Conservation (phyloP, 2,113 vertebrate species). For the Oreochromis aureus region DNA sequence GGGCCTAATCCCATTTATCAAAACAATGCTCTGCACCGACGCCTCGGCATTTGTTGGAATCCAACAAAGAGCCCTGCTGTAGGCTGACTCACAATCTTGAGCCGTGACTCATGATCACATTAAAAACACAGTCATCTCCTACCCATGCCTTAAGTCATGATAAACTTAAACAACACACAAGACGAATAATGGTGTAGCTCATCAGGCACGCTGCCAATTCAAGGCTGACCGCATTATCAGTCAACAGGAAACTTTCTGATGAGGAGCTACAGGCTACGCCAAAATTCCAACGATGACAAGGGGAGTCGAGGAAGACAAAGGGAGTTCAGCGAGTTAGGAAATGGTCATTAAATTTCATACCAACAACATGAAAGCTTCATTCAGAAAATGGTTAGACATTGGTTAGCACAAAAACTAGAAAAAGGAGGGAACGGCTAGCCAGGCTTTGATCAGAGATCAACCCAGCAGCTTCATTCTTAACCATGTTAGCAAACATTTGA, state of each 20-base stretch:
- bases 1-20: background rate
- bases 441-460: background rate
- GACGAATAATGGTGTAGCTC: slow-evolving; percentile 7
- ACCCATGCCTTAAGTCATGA: slow-evolving; percentile 8
- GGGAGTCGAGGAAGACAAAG: background rate
- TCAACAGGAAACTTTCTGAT: slow-evolving; percentile 11
- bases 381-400: background rate
- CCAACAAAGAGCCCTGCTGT: background rate
- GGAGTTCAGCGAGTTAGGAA: background rate
- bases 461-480: background rate
- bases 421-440: background rate
- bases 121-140: slow-evolving; percentile 35
- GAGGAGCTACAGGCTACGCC: background rate
- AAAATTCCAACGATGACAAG: background rate
- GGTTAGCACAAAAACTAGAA: background rate
- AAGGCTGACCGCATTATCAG: background rate
- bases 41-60: background rate
- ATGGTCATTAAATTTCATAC: background rate
- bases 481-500: background rate
- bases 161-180: slow-evolving; percentile 13
- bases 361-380: background rate
- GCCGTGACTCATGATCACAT: slow-evolving; percentile 42
- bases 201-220: slow-evolving; percentile 1
- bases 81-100: slow-evolving; percentile 33
- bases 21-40: background rate